Evolutionary conservation across 2,113 vertebrate genomes (phyloP).

Genomic region (Oncorhynchus tshawytscha): DNA sequence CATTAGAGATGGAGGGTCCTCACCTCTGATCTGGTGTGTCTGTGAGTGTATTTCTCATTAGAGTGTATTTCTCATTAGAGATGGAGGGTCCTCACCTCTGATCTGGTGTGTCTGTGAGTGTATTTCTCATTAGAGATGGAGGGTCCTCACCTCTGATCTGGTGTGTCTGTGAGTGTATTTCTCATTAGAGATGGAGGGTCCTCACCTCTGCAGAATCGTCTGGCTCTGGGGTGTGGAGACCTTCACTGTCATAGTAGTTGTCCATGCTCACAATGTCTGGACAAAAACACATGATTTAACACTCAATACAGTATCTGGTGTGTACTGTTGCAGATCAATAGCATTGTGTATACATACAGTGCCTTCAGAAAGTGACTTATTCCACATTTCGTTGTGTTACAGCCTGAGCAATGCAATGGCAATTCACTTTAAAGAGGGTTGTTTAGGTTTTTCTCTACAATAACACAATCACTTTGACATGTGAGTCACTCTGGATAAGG

Average conservation of each 20-base stretch:
- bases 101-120: slow-evolving; percentile 8
- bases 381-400: no score
- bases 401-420: no score
- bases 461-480: no score
- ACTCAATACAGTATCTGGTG: not conserved
- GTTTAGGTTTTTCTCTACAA: no score
- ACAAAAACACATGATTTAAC: slow-evolving; percentile 27
- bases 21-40: slow-evolving; percentile 73
- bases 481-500: no score
- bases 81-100: slow-evolving; percentile 73
- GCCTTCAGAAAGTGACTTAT: no score
- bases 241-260: slow-evolving; percentile 86
- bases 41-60: not conserved
- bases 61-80: not conserved
- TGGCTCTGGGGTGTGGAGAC: slow-evolving; percentile 84
- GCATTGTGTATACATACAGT: no score
- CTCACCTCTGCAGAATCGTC: slow-evolving; percentile 86
- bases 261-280: slow-evolving; percentile 86
- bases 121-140: not conserved
- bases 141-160: slow-evolving; percentile 71
- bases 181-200: not conserved
- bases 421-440: no score
- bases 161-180: slow-evolving; percentile 7
- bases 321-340: no score
- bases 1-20: not conserved